Percentiles rank a stretch among this genome's conserved stretches.
phyloP scores from a whole-genome alignment of 2,797 vertebrate genomes.

The Orestias chungarensis region DNA sequence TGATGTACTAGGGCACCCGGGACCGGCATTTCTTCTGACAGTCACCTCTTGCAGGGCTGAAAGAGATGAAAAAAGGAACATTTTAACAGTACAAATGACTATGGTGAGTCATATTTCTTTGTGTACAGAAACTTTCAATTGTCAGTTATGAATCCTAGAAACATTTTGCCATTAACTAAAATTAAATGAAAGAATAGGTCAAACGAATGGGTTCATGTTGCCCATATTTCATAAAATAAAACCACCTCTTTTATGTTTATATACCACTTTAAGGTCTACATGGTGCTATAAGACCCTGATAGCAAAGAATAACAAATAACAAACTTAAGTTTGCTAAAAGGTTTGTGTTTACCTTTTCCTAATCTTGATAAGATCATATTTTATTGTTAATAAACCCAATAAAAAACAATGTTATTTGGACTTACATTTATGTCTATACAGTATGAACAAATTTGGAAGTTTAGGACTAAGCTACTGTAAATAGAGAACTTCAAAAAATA shows the following conservation, averaged over 20 bases:
- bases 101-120: background rate
- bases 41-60: conserved; percentile 76
- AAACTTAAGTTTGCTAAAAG: no score
- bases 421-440: no score
- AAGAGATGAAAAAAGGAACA: conserved; percentile 15
- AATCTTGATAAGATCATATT: background rate
- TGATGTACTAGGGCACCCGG: conserved; percentile 79
- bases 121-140: background rate
- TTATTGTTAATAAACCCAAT: no score
- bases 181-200: background rate
- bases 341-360: background rate
- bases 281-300: background rate
- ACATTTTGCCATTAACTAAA: background rate
- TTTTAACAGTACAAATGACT: background rate
- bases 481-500: background rate
- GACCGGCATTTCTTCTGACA: conserved; percentile 96
- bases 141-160: background rate
- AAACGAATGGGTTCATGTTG: background rate
- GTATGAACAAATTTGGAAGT: background rate
- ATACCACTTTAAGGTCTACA: background rate
- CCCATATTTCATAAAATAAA: background rate
- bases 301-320: background rate
- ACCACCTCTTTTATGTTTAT: background rate
- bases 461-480: background rate
- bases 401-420: no score